Evolutionary conservation across 1,140 invertebrate species (phyloP).

Genomic region (Aculops lycopersici): DNA sequence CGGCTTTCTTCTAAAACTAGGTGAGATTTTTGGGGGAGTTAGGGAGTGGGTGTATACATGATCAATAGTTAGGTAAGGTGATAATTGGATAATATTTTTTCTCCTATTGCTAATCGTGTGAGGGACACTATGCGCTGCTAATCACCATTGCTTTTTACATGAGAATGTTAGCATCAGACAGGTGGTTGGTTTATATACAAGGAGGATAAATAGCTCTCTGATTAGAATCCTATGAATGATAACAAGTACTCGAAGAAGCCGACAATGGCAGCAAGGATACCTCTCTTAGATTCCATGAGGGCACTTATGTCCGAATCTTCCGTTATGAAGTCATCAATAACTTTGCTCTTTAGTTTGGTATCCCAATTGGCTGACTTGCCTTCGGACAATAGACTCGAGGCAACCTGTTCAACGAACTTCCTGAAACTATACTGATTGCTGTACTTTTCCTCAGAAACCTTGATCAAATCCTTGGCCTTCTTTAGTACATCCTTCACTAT

Average conservation of each 20-base stretch:
- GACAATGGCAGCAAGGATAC: slow-evolving; percentile 2
- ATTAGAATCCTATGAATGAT: too few species aligned
- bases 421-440: slow-evolving; percentile 4
- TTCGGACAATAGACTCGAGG: slow-evolving; percentile 5
- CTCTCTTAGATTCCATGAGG: slow-evolving; percentile 2
- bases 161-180: too few species aligned
- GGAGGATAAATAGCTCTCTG: too few species aligned
- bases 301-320: slow-evolving; percentile 2
- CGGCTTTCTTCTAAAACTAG: too few species aligned
- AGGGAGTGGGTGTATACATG: too few species aligned
- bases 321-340: slow-evolving; percentile 7
- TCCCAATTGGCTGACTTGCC: slow-evolving; percentile 5
- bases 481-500: slow-evolving; percentile 4
- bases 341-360: slow-evolving; percentile 2
- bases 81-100: too few species aligned
- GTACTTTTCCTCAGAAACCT: slow-evolving; percentile 3
- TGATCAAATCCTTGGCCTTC: slow-evolving; percentile 5
- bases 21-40: too few species aligned
- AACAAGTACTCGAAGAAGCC: slow-evolving; percentile 8
- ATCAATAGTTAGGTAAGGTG: too few species aligned
- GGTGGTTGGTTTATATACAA: too few species aligned
- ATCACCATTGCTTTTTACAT: too few species aligned
- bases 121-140: too few species aligned
- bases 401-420: slow-evolving; percentile 3
- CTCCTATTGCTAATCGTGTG: too few species aligned